Conservation (phyloP, 2,888 invertebrate species). For the Volucella bombylans region DNA sequence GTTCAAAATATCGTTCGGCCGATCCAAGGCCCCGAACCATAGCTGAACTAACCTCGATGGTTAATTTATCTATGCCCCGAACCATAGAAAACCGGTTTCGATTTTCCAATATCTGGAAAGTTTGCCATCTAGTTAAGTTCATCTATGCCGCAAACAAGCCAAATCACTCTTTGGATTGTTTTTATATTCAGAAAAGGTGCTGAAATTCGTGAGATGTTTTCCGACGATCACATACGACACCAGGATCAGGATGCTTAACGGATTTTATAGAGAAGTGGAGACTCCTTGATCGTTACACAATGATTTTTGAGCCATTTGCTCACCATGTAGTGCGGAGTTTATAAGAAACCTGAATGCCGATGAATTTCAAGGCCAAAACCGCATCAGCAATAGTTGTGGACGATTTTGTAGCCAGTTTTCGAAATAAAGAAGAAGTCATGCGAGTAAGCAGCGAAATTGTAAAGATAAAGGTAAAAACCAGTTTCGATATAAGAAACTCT, state of each 20-base stretch:
- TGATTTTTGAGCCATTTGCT: too few relatives aligned
- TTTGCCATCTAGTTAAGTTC: too few relatives aligned
- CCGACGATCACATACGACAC: too few relatives aligned
- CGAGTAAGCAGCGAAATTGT: too few relatives aligned
- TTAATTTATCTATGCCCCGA: too few relatives aligned
- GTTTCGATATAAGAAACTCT: slow-evolving; percentile 61
- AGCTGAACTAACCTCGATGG: too few relatives aligned
- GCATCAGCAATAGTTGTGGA: slow-evolving; percentile 39
- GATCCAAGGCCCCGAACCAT: too few relatives aligned
- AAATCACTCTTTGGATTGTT: slow-evolving; percentile 12
- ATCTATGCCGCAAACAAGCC: too few relatives aligned
- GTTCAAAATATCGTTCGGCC: too few relatives aligned
- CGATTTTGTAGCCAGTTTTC: slow-evolving; percentile 60
- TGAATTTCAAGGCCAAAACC: background rate
- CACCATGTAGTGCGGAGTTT: slow-evolving; percentile 62
- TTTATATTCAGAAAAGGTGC: slow-evolving; percentile 30
- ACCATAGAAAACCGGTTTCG: too few relatives aligned
- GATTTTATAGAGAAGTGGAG: slow-evolving; percentile 72
- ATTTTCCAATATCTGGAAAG: too few relatives aligned
- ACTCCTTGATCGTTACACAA: slow-evolving; percentile 28
- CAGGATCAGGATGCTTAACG: slow-evolving; percentile 18
- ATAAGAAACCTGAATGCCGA: slow-evolving; percentile 49
- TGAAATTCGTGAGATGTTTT: too few relatives aligned
- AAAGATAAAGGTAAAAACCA: slow-evolving; percentile 23
- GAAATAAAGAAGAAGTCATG: slow-evolving; percentile 35